A percentile compares a stretch with the other conserved stretches of the same genome.
Conservation (phyloP, 2,888 invertebrate species). For the Eilema caniola region DNA sequence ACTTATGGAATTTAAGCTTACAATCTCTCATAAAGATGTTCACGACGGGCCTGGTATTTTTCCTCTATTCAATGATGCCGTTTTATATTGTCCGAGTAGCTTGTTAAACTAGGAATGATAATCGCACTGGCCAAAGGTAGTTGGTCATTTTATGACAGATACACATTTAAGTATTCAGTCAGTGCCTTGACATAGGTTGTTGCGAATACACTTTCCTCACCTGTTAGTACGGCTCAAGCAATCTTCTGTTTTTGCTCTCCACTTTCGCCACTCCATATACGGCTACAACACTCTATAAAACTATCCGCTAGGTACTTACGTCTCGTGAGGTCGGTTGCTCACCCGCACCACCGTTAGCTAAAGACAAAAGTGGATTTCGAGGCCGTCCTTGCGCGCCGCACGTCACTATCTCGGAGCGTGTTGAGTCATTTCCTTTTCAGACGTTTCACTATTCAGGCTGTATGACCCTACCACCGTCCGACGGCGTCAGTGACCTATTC, state of each 20-base stretch:
- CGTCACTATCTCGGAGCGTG: slow-evolving; percentile 17
- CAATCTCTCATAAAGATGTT: no score
- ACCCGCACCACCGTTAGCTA: slow-evolving; percentile 1
- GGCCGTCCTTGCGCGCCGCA: slow-evolving; percentile 32
- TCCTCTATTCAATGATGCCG: background rate
- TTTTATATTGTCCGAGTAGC: background rate
- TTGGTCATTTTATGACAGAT: background rate
- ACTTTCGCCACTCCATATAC: slow-evolving; percentile 9
- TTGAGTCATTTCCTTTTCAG: background rate
- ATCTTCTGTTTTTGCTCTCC: background rate
- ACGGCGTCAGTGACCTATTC: slow-evolving; percentile 15
- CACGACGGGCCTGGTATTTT: background rate
- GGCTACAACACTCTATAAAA: background rate
- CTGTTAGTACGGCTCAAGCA: background rate
- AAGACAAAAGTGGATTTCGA: slow-evolving; percentile 32
- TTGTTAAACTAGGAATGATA: background rate
- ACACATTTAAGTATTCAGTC: background rate
- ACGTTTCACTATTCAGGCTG: background rate
- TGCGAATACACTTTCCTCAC: background rate
- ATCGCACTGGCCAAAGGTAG: background rate
- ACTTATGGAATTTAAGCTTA: no score
- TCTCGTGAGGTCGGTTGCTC: background rate
- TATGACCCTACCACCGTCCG: slow-evolving; percentile 11
- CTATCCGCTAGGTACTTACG: background rate
- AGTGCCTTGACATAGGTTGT: background rate